Percentiles rank a stretch among this genome's conserved stretches.
Evolutionary conservation across 2,797 vertebrate species (phyloP).

Genomic region (Crenuchus spilurus): DNA sequence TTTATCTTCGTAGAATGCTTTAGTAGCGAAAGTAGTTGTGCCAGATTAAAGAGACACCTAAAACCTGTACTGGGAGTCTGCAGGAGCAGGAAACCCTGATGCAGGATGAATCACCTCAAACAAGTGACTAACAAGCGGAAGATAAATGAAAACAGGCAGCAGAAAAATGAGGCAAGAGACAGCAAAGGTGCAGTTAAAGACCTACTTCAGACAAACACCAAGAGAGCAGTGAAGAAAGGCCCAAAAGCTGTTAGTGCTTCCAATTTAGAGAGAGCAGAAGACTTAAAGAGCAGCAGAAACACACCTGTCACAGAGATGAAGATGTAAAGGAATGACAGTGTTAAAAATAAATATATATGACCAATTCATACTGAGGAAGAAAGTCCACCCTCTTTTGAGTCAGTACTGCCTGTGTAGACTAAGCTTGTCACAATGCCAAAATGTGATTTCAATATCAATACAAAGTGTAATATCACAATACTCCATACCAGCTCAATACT

Average conservation of each 20-base stretch:
- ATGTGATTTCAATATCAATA: too few relatives aligned
- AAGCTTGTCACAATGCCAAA: too few relatives aligned
- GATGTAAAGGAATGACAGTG: conserved; percentile 41
- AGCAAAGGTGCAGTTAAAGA: conserved; percentile 15
- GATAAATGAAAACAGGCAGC: conserved; percentile 3
- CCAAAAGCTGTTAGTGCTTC: conserved; percentile 37
- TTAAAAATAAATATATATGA: neutral
- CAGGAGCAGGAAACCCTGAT: too few relatives aligned
- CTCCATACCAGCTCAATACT: too few relatives aligned
- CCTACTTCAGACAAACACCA: conserved; percentile 43
- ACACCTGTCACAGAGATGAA: conserved; percentile 70
- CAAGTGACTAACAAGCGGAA: neutral
- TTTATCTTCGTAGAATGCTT: too few relatives aligned
- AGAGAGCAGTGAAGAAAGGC: conserved; percentile 44
- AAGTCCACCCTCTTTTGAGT: too few relatives aligned
- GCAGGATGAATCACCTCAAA: neutral
- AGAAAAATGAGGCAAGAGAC: conserved; percentile 21
- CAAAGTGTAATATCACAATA: too few relatives aligned
- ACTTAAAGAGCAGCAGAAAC: conserved; percentile 69
- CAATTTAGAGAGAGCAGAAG: conserved; percentile 46
- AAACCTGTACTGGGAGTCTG: too few relatives aligned
- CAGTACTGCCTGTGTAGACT: too few relatives aligned
- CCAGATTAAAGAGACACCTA: too few relatives aligned
- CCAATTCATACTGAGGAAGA: neutral
- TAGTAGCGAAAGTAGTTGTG: too few relatives aligned